Percentiles rank a stretch among this genome's conserved stretches.
phyloP scores from a whole-genome alignment of 2,113 vertebrate species.

The Ciconia boyciana region DNA sequence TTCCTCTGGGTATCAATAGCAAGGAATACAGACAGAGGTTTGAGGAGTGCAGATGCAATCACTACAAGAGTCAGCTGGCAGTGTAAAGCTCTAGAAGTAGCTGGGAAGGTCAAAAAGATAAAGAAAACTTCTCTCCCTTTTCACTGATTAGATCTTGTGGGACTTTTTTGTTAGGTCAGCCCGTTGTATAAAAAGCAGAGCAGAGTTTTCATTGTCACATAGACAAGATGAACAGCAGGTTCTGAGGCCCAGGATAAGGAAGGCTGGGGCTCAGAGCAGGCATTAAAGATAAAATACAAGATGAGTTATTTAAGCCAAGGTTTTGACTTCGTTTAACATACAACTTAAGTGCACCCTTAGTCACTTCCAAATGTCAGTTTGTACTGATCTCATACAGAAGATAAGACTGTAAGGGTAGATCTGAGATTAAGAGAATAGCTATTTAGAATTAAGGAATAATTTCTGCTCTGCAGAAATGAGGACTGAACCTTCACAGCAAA shows the following conservation, averaged over 20 bases:
- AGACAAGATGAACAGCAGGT: background rate
- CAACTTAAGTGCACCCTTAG: background rate
- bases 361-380: background rate
- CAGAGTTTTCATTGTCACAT: background rate
- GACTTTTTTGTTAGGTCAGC: background rate
- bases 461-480: background rate
- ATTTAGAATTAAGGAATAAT: background rate
- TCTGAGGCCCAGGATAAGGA: background rate
- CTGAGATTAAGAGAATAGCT: background rate
- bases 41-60: background rate
- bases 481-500: background rate
- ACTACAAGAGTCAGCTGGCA: background rate
- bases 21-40: background rate
- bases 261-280: background rate
- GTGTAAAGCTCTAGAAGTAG: background rate
- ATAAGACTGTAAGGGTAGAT: background rate
- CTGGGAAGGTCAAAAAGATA: background rate
- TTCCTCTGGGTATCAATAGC: background rate
- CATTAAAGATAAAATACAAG: background rate
- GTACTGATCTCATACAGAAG: background rate
- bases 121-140: background rate
- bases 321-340: background rate
- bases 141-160: background rate
- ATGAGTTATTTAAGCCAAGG: background rate
- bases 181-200: background rate